Percentiles rank a stretch among this genome's conserved stretches.
These are phyloP conservation scores for Bostrychus sinensis DNA, from an alignment of 2,113 vertebrate genomes.

Conservation along the genomic window DNA sequence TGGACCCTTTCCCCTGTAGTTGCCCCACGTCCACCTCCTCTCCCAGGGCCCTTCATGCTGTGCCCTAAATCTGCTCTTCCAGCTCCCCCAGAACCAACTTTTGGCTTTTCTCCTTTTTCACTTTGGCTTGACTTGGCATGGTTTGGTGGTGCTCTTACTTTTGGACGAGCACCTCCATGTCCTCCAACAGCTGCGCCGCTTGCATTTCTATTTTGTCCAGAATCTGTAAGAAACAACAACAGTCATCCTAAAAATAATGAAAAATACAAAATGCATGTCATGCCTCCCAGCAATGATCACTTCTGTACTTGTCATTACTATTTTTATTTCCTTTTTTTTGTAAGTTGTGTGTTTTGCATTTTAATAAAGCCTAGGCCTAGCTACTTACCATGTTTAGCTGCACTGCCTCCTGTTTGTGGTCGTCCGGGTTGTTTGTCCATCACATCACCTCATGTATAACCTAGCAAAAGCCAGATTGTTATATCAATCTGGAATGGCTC, in stretches of 20 bases:
- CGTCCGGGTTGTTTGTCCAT: slow-evolving; percentile 1
- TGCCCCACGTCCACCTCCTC: neutral
- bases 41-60: neutral
- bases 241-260: slow-evolving; percentile 6
- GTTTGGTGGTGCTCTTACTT: slow-evolving; percentile 3
- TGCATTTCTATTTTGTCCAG: slow-evolving; percentile 19
- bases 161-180: neutral
- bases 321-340: too few species aligned
- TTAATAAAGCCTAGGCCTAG: too few species aligned
- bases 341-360: too few species aligned
- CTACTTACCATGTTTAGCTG: neutral
- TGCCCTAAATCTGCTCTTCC: neutral
- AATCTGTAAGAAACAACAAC: slow-evolving; percentile 14
- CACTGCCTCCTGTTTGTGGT: neutral
- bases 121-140: neutral
- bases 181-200: neutral
- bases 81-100: neutral
- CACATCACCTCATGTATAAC: neutral
- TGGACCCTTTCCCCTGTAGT: slow-evolving; percentile 1
- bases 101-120: slow-evolving; percentile 1
- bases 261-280: neutral
- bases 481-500: too few species aligned
- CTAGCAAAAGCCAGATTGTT: too few species aligned
- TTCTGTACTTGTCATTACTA: too few species aligned
- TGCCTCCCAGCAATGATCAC: neutral